Evolutionary conservation across 2,113 vertebrate species (phyloP), one percentile per base, ranked within the genome.

Genomic region (Tringa solitaria): DNA sequence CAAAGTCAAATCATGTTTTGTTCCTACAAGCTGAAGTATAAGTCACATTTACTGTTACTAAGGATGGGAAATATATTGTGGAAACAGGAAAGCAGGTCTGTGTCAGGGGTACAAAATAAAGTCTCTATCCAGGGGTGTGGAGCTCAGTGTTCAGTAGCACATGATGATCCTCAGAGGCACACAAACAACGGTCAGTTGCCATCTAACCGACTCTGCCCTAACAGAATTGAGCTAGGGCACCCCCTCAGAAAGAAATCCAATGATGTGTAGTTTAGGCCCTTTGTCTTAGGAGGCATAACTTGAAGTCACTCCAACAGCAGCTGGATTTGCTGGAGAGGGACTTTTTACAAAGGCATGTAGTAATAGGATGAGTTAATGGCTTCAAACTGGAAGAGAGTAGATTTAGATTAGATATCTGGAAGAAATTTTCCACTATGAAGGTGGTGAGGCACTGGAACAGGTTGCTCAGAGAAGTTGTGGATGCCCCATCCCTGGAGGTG

Each of bases 101-200:
- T 57, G 84, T 48, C 54, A 23, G 63, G 53, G 28, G 9, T 70
- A 18, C 8, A 46, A 54, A 73, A 39, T 14, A 39, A 64, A 23
- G 14, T 41, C 14, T 54, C 37, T 59, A 1, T 28, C 3, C 16
- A 13, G 56, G 37, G 30, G 17, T 0, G 0, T 53, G 39, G n/a
- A 80, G 32, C 51, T 75, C 24, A 6, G 33, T 9, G 24, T 33
- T 81, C 39, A 35, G 0, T 28, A 37, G 37, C 35, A 43, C 7
- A 9, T 14, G 27, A 10, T 73, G 32, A 17, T 45, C 33, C 33
- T 73, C 41, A n/a, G 70, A 39, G 83, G 57, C 32, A 19, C 45
- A 43, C 45, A n/a, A 48, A 37, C 5, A n/a, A 14, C 43, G 69
- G 6, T 21, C 2, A 2, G 16, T 26, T 65, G 22, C 67, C 10